Evolutionary conservation across 2,113 vertebrate genomes (phyloP).

Genomic region (Dicerorhinus sumatrensis): DNA sequence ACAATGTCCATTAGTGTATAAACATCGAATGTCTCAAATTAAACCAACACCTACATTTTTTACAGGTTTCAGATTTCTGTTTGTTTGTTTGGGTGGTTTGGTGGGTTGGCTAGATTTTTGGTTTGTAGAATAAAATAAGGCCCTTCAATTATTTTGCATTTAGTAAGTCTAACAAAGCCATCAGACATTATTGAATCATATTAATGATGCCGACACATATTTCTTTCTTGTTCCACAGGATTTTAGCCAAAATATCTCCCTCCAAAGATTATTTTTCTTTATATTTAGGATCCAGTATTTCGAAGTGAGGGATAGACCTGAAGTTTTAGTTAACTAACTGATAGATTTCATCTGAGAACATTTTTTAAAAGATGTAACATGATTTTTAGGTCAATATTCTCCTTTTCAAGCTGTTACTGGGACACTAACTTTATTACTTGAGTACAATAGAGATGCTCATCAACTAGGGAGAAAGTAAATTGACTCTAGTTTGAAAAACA

Average conservation of each 20-base stretch:
- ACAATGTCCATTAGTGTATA: not conserved
- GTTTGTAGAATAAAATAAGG: not conserved
- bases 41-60: not conserved
- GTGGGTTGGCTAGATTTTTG: not conserved
- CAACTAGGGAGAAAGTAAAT: not conserved
- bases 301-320: not conserved
- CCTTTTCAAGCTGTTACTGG: not conserved
- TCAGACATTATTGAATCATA: not conserved
- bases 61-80: not conserved
- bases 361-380: not conserved
- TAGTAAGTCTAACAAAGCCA: not conserved
- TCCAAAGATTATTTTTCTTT: conserved; percentile 11
- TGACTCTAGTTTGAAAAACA: not conserved
- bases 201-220: not conserved
- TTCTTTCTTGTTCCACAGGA: not conserved
- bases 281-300: not conserved
- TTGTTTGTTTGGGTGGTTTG: not conserved
- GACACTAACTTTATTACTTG: not conserved
- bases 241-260: not conserved
- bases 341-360: not conserved
- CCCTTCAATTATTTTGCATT: not conserved
- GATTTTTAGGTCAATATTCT: not conserved
- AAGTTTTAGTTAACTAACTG: not conserved
- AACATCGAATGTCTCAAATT: not conserved
- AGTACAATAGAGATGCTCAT: not conserved